These are phyloP conservation scores for Apteryx owenii DNA, from an alignment of 2,113 vertebrate species.

Conservation along the genomic window DNA sequence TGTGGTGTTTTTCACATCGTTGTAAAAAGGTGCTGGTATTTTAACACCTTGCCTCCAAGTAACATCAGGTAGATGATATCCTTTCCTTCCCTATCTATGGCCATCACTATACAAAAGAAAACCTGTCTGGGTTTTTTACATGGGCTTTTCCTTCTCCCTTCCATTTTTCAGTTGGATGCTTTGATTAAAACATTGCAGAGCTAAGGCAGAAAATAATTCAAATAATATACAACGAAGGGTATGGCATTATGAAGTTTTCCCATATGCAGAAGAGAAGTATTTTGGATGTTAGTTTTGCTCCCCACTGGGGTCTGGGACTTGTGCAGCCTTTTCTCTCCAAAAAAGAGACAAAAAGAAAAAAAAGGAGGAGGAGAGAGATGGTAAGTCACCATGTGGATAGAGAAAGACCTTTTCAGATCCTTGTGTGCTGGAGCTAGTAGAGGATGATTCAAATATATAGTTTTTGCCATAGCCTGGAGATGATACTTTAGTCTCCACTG, in stretches of 20 bases:
- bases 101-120: neutral
- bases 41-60: neutral
- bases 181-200: neutral
- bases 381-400: neutral
- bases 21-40: neutral
- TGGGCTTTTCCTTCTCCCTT: neutral
- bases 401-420: neutral
- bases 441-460: neutral
- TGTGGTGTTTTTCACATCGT: neutral
- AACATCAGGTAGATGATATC: neutral
- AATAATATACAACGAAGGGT: neutral
- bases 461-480: neutral
- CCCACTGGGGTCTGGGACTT: neutral
- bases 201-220: neutral
- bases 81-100: neutral
- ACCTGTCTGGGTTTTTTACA: neutral
- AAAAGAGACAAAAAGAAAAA: neutral
- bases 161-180: neutral
- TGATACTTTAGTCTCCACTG: neutral
- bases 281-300: neutral
- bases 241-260: neutral
- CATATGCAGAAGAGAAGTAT: neutral
- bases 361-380: neutral
- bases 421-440: neutral
- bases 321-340: neutral